phyloP scores from a whole-genome alignment of 2,113 vertebrate genomes.

The Accipiter virgatus region DNA sequence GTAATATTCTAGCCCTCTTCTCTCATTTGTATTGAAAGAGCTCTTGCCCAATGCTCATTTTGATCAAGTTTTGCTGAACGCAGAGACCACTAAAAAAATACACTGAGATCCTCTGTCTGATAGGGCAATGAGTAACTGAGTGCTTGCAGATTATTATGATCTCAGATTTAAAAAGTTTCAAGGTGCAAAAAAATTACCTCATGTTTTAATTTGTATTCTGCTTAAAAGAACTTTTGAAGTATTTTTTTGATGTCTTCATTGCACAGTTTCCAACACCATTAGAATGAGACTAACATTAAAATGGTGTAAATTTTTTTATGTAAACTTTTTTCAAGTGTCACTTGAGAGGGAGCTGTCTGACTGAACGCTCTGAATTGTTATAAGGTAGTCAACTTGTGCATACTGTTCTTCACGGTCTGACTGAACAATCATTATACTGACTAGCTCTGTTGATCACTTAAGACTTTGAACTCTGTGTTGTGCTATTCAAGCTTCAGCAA shows the following conservation, averaged over 20 bases:
- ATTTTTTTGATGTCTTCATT: neutral
- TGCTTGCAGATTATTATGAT: neutral
- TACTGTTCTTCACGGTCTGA: neutral
- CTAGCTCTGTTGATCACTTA: neutral
- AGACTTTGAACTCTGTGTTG: neutral
- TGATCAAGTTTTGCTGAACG: neutral
- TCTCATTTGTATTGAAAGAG: neutral
- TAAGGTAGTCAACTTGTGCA: neutral
- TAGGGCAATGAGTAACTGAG: neutral
- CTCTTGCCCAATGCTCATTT: neutral
- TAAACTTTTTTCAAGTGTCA: neutral
- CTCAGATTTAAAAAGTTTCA: neutral
- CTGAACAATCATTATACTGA: neutral
- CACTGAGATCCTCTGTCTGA: neutral
- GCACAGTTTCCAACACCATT: neutral
- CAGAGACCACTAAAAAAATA: neutral
- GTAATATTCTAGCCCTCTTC: neutral
- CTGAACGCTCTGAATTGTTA: neutral
- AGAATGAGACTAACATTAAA: neutral
- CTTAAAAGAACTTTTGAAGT: neutral
- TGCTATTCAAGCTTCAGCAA: neutral
- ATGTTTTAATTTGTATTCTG: neutral
- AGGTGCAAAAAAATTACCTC: neutral
- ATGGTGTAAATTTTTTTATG: neutral
- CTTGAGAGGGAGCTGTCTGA: neutral